Base-by-base conservation (phyloP, 2,113 vertebrate species). In the Mionectes macconnelli region DNA sequence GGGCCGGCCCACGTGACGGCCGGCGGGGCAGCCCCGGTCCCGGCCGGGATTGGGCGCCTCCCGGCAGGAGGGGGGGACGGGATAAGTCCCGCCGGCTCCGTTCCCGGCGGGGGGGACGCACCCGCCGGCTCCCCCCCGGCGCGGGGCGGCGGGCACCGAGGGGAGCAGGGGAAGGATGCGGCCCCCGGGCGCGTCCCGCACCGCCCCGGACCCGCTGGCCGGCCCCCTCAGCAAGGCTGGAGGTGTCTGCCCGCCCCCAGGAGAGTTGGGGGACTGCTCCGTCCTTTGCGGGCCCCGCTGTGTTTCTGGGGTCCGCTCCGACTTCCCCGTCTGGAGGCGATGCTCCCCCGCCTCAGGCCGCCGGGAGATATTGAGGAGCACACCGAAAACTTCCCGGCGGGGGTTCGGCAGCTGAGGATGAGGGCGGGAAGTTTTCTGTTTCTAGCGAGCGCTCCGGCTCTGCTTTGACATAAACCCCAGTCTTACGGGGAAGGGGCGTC, bases 1-100 rank as follows among this genome's bases (percentile, higher is more conserved):
- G 96, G 94, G 68, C 84, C 77, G 94, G 47, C 87, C 96, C 98
- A 98, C 98, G 98, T 99, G 98, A 99, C 98, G 90, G 37, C 57
- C 62, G 84, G 93, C 60, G 85, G 70, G 98, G 98, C 97, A 97
- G 97, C 94, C 88, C 85, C 74, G 89, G 92, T 92, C 86, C 89
- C 92, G 86, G 56, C 49, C 40, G 24, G 93, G 90, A 69, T 78
- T 96, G 95, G 96, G 95, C 84, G 73, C 67, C 59, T 92, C 89
- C 45, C 84, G 84, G 8, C 66, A 7, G 39, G 69, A 74, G 76
- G 78, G 84, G 55, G 77, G 60, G 55, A 81, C n/a, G 59, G 80
- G 75, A 73, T n/a, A 68, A 91, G n/a, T 39, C 64, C 84, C 64
- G 11, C 12, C 42, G 79, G 88, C 80, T 77, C 74, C 79, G 52